These are phyloP conservation scores for Suricata suricatta DNA, from an alignment of 2,113 vertebrate species.

Conservation along the genomic window DNA sequence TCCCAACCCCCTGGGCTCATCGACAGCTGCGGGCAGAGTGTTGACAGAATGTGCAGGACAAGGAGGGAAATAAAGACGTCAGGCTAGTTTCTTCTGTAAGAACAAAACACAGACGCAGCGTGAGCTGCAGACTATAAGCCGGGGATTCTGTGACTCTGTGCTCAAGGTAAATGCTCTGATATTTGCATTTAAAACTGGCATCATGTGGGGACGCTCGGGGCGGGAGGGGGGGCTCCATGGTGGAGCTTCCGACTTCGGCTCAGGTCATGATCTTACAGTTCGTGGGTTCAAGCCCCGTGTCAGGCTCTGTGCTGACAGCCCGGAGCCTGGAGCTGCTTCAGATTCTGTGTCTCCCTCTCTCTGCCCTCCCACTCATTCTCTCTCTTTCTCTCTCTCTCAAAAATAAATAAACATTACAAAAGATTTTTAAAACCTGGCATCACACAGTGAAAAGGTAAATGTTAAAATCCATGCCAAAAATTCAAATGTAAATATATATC, in stretches of 20 bases:
- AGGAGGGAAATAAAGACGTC: background rate
- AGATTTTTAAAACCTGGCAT: background rate
- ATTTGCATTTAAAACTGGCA: background rate
- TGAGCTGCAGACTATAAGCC: background rate
- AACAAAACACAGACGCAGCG: background rate
- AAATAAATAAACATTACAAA: background rate
- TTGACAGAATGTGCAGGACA: too few species aligned
- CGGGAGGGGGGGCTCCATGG: background rate
- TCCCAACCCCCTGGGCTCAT: background rate
- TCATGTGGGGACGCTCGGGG: accelerated
- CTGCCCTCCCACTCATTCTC: background rate
- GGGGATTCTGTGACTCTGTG: background rate
- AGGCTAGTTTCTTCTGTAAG: background rate
- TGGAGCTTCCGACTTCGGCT: background rate
- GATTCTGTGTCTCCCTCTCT: background rate
- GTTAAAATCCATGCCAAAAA: background rate
- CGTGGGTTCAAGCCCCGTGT: background rate
- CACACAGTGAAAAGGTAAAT: background rate
- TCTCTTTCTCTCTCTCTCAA: too few species aligned
- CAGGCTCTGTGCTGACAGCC: background rate
- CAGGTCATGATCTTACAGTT: background rate
- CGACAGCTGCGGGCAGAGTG: accelerated
- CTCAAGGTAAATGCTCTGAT: background rate
- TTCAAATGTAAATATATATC: background rate
- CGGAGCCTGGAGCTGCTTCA: background rate